phyloP scores from a whole-genome alignment of 2,797 vertebrate species.

The Acanthornis magna region DNA sequence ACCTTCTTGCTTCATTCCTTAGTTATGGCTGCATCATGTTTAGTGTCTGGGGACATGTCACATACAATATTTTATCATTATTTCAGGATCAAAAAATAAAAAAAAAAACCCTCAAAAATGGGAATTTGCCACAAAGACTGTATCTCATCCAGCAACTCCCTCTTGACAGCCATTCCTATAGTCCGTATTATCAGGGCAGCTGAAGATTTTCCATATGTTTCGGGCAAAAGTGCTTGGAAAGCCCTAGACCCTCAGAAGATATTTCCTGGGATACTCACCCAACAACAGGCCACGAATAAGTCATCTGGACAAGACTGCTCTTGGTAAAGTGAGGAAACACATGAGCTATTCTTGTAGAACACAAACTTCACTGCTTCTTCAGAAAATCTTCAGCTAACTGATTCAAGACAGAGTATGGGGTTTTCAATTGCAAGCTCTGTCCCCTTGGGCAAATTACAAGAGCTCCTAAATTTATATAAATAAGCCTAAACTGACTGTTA shows the following conservation, averaged over 20 bases:
- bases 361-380: neutral
- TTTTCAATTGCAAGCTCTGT: neutral
- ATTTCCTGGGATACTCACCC: neutral
- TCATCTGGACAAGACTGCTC: neutral
- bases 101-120: neutral
- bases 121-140: neutral
- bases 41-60: neutral
- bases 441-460: neutral
- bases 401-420: neutral
- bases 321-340: neutral
- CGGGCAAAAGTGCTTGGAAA: neutral
- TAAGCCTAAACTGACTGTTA: neutral
- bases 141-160: neutral
- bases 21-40: neutral
- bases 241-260: neutral
- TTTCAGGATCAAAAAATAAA: neutral
- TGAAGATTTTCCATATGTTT: neutral
- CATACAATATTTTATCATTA: neutral
- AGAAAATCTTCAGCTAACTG: neutral
- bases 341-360: neutral
- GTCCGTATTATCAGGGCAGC: neutral
- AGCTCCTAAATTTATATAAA: neutral
- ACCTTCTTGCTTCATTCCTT: neutral
- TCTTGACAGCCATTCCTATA: neutral
- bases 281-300: neutral